Base-by-base conservation (phyloP, 2,113 vertebrate genomes). In the Phylloscopus whistleri region DNA sequence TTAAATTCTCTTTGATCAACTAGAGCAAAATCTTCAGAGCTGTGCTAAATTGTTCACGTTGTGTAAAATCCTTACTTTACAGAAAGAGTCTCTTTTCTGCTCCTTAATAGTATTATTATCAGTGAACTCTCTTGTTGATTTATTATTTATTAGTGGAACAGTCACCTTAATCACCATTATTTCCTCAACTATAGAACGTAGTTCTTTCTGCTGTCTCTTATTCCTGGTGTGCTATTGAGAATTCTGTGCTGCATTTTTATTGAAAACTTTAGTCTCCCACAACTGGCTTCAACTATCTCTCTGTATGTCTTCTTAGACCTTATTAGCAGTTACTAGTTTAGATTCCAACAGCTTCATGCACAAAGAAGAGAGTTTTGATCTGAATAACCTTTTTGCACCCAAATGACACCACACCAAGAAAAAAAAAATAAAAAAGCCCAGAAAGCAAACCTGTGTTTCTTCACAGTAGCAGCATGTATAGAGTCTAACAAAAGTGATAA, bases 1-100 rank as follows among this genome's bases (percentile, higher is more conserved):
- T 78, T 62, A 97, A 87, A 95, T 97, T 95, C 91, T 93, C 94
- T 97, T 97, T 97, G 94, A 96, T 95, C 88, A 97, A 56, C 72
- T 85, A 49, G 23, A 96, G 62, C 30, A 87, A 94, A 89, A 77
- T 89, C 91, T 96, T 96, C 84, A 83, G 78, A 96, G 53, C 74
- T 93, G 76, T 84, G 67, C 79, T 97, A 96, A 96, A 95, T 75
- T 90, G 88, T 93, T 96, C 94, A 70, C 41, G 2, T 92, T 92
- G 84, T 13, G 22, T 74, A 96, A 95, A 96, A 95, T 74, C 58
- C 60, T 90, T 87, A 76, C 44, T 93, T 86, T 82, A 67, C 27
- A 92, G 74, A 66, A 55, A 52, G 39, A 23, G 11, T 28, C 69
- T 88, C 60, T 91, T 52, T 75, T 86, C 70, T 92, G 31, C 48